These are phyloP conservation scores for Ecliptopera silaceata DNA, from an alignment of 2,888 invertebrate species.

Conservation along the genomic window DNA sequence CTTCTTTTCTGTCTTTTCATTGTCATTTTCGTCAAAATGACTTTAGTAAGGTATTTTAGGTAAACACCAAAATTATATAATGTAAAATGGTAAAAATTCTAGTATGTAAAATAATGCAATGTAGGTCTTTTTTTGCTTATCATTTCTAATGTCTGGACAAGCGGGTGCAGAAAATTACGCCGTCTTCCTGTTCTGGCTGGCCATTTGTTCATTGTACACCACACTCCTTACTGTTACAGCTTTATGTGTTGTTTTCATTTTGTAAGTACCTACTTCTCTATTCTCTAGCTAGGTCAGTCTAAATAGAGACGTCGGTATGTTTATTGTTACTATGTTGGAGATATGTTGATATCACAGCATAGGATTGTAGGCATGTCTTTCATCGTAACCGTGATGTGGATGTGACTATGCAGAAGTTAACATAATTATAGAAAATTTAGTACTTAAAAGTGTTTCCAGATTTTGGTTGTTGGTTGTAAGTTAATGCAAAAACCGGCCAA, in stretches of 20 bases:
- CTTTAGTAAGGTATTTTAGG: conserved; percentile 12
- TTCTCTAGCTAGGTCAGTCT: too few species aligned
- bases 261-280: conserved; percentile 54
- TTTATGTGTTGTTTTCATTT: conserved; percentile 55
- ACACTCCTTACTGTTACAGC: conserved; percentile 58
- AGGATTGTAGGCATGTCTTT: too few species aligned
- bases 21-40: conserved; percentile 16
- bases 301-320: too few species aligned
- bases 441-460: too few species aligned
- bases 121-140: conserved; percentile 22
- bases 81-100: conserved; percentile 26
- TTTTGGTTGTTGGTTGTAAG: too few species aligned
- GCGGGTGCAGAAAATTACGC: conserved; percentile 53
- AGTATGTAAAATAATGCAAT: conserved; percentile 31
- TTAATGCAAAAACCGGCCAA: too few species aligned
- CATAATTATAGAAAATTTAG: too few species aligned
- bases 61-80: conserved; percentile 21
- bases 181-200: conserved; percentile 58
- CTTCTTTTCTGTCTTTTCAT: neutral
- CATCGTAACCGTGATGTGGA: too few species aligned
- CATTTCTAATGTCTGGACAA: conserved; percentile 55
- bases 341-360: too few species aligned
- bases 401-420: too few species aligned
- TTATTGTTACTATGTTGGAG: too few species aligned
- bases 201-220: conserved; percentile 58